These are phyloP conservation scores for Glossosoma conforme DNA, from an alignment of 1,140 invertebrate genomes.

Conservation along the genomic window DNA sequence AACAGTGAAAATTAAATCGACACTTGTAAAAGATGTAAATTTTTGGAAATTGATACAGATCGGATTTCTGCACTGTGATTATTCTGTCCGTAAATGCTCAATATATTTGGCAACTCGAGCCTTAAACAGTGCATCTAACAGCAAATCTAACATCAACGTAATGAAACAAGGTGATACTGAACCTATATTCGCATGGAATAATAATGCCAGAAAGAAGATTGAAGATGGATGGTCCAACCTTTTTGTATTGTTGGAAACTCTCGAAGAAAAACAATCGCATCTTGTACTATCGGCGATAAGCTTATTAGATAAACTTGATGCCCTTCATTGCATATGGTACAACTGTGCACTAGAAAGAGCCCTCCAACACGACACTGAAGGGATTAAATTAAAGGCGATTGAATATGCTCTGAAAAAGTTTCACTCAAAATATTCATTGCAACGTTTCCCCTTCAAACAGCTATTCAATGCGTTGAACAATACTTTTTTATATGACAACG, in stretches of 20 bases:
- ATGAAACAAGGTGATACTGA: constrained; percentile 5
- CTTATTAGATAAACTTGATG: constrained; percentile 30
- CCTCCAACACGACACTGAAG: constrained; percentile 20
- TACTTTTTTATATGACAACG: constrained; percentile 25
- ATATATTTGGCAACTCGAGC: constrained; percentile 28
- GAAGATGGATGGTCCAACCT: constrained; percentile 33
- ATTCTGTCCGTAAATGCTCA: constrained; percentile 25
- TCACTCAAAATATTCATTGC: neutral
- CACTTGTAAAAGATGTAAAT: constrained; percentile 17
- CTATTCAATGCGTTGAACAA: constrained; percentile 22
- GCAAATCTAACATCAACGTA: constrained; percentile 8
- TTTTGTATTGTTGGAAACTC: constrained; percentile 36
- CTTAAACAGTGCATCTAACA: constrained; percentile 13
- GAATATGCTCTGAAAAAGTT: constrained; percentile 18
- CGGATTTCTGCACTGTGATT: constrained; percentile 22
- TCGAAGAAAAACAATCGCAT: constrained; percentile 38
- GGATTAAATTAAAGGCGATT: constrained; percentile 13
- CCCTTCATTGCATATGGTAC: constrained; percentile 33
- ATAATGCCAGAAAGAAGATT: constrained; percentile 8
- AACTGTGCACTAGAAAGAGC: constrained; percentile 27
- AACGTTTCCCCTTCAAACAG: constrained; percentile 20
- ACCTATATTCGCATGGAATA: constrained; percentile 14
- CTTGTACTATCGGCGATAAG: constrained; percentile 33
- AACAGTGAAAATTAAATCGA: constrained; percentile 13
- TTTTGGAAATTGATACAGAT: constrained; percentile 30